Conservation (phyloP, 2,113 vertebrate species). For the Microtus pennsylvanicus region DNA sequence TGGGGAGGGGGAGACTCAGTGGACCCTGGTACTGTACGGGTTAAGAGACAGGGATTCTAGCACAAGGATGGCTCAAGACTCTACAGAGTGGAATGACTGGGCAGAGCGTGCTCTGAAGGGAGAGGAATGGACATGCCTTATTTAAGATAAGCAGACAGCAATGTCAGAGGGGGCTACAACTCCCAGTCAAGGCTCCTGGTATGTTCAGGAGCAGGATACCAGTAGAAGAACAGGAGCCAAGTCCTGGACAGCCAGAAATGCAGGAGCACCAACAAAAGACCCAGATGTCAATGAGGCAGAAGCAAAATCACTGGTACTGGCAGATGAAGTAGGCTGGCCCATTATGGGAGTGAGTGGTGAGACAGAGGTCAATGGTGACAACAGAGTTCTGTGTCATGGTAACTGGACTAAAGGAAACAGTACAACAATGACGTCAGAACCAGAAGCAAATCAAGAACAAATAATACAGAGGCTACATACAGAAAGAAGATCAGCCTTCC, state of each 20-base stretch:
- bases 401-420: neutral
- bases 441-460: neutral
- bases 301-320: neutral
- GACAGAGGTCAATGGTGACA: neutral
- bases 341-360: too few relatives aligned
- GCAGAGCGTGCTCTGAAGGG: neutral
- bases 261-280: neutral
- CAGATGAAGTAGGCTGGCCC: accelerated
- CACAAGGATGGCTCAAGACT: neutral
- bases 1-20: neutral
- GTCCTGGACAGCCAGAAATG: neutral
- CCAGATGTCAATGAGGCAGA: too few relatives aligned
- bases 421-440: neutral
- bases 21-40: neutral
- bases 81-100: neutral
- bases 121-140: accelerated
- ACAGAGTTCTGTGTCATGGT: too few relatives aligned
- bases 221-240: neutral
- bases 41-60: neutral
- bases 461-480: neutral
- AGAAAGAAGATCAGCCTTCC: too few relatives aligned
- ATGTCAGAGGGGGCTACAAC: neutral
- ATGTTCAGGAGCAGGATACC: neutral
- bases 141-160: neutral
- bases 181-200: neutral